These are phyloP conservation scores for Phalacrocorax carbo DNA, from an alignment of 2,113 vertebrate genomes.

Conservation along the genomic window DNA sequence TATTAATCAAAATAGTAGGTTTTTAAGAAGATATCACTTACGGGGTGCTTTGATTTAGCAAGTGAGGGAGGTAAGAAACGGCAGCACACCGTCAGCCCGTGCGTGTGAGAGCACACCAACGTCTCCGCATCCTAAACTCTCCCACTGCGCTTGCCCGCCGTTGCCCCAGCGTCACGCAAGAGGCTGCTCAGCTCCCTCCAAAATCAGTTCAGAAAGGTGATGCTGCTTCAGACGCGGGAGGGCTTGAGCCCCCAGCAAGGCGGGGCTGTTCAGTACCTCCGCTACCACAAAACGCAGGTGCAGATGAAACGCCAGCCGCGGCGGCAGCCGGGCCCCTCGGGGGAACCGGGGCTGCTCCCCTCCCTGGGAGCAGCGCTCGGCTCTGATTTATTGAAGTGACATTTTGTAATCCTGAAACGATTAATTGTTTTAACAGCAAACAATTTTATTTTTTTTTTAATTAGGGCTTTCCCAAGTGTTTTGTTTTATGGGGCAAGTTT, in stretches of 20 bases:
- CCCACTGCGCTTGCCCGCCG: fast-evolving
- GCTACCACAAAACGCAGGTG: fast-evolving
- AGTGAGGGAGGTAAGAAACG: not conserved
- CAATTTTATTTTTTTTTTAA: fast-evolving
- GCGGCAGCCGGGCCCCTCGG: fast-evolving
- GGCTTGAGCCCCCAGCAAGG: fast-evolving
- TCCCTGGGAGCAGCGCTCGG: fast-evolving
- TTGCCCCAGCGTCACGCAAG: fast-evolving
- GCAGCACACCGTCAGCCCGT: fast-evolving
- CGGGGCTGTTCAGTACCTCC: not conserved
- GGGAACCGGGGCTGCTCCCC: fast-evolving
- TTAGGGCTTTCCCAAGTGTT: fast-evolving
- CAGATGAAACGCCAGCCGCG: fast-evolving
- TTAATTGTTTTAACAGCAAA: not conserved
- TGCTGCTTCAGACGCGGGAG: fast-evolving
- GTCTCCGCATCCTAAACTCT: not conserved
- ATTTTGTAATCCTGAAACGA: not conserved
- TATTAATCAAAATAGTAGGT: no score
- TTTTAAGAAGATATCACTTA: not conserved
- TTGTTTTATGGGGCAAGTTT: fast-evolving
- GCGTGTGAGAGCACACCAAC: fast-evolving
- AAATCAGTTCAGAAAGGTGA: no score
- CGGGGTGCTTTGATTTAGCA: not conserved
- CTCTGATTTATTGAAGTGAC: not conserved
- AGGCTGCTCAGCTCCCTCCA: not conserved